These are phyloP conservation scores for Pionites leucogaster DNA, from an alignment of 2,113 vertebrate genomes.

Conservation along the genomic window DNA sequence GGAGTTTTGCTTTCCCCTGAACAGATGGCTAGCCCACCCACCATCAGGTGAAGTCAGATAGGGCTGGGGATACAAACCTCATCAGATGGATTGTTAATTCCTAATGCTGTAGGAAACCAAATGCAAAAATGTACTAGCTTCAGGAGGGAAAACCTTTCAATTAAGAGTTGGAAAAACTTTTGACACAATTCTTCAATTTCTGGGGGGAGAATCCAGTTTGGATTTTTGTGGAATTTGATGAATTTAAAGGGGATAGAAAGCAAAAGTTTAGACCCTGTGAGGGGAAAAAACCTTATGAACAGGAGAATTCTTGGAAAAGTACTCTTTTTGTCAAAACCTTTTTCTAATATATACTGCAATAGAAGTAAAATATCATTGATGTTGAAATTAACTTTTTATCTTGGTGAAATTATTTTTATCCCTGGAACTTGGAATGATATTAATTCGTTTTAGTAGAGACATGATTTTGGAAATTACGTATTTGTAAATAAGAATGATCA, in stretches of 20 bases:
- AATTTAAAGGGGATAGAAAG: neutral
- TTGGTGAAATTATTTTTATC: neutral
- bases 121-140: neutral
- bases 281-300: neutral
- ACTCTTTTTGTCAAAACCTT: neutral
- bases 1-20: neutral
- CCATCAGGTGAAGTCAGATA: slow-evolving; percentile 5
- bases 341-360: neutral
- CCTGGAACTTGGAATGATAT: neutral
- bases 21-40: slow-evolving; percentile 12
- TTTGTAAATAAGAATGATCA: neutral
- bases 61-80: neutral
- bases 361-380: neutral
- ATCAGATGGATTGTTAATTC: slow-evolving; percentile 1
- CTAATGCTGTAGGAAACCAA: neutral
- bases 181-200: neutral
- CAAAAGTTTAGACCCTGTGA: neutral
- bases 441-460: neutral
- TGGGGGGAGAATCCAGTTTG: neutral
- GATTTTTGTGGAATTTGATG: neutral
- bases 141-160: neutral
- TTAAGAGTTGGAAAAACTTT: neutral
- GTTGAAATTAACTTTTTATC: neutral
- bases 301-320: neutral
- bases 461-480: neutral